Evolutionary conservation across 2,797 vertebrate species (phyloP).

Genomic region (Clamator glandarius): DNA sequence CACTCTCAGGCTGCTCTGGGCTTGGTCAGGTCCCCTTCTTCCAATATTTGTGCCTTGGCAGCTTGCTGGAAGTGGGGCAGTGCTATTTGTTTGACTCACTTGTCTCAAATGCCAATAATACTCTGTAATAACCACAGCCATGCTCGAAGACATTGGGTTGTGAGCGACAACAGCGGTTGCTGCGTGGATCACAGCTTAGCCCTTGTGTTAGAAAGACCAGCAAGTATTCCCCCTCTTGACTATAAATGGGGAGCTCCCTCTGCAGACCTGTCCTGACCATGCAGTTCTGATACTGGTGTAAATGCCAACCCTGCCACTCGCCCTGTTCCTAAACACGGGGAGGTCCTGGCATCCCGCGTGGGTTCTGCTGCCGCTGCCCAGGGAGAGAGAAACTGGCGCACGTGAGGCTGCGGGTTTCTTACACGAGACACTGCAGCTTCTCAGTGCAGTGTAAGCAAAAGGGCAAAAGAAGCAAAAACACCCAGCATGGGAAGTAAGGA

Average conservation of each 20-base stretch:
- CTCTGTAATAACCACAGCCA: background rate
- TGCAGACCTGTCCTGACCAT: constrained; percentile 46
- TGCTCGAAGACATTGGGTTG: background rate
- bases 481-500: background rate
- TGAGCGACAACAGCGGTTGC: background rate
- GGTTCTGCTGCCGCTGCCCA: background rate
- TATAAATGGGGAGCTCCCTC: constrained; percentile 59
- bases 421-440: background rate
- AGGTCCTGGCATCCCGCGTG: background rate
- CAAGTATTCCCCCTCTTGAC: background rate
- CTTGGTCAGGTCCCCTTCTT: background rate
- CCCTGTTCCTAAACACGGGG: no score
- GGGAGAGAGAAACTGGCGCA: background rate
- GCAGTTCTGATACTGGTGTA: background rate
- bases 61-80: background rate
- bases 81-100: background rate
- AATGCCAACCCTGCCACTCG: background rate
- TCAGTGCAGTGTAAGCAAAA: background rate
- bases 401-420: background rate
- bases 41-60: background rate
- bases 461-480: background rate
- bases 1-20: background rate
- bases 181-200: background rate
- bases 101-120: background rate
- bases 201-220: background rate